Evolutionary conservation across 92 coral and sea anemone genomes (phyloP), one percentile per base, ranked within the genome.

Genomic region (Parazoanthus darwini): DNA sequence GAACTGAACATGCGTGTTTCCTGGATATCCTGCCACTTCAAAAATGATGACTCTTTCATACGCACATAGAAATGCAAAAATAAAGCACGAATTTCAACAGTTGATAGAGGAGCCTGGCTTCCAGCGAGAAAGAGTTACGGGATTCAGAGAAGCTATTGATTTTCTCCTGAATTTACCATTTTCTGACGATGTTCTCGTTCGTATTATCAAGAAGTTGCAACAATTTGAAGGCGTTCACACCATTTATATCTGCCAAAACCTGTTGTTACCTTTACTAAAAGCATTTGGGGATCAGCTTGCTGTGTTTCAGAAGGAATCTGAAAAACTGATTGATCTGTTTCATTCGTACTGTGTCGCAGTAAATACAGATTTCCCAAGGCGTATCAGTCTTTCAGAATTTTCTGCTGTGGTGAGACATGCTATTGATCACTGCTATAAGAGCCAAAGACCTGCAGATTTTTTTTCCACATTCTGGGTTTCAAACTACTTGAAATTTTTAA

Each of bases 291-390:
- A 78, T 25, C 56, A 78, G 0, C 8, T 2, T 14, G 14, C 65
- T 23, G n/a, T 78, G 14, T 78, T 78, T 78, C 82, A 78, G 36
- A 78, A 48, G 6, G 82, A 78, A 25, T 78, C 82, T 10, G 82
- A 78, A 78, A 78, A 78, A 18, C 36, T 78, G 59, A 44, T 78
- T 78, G 65, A 78, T 15, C 59, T 78, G 33, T 78, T 37, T 48
- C 42, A 48, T 25, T 23, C 58, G 44, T 48, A 78, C 35, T 78
- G 82, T 23, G 35, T 44, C n/a, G 18, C 5, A 44, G 54, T 2
- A 42, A 18, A 46, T 11, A 46, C 56, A 25, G 63, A 46, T 43
- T 44, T 38, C n/a, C 33, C 59, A 7, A 37, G 59, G 20, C 82
- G 56, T 22, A 46, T 78, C 20, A 48, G 82, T 78, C 20, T 78